These are phyloP conservation scores for Mercenaria mercenaria DNA, from an alignment of 1,140 invertebrate genomes.

Conservation along the genomic window DNA sequence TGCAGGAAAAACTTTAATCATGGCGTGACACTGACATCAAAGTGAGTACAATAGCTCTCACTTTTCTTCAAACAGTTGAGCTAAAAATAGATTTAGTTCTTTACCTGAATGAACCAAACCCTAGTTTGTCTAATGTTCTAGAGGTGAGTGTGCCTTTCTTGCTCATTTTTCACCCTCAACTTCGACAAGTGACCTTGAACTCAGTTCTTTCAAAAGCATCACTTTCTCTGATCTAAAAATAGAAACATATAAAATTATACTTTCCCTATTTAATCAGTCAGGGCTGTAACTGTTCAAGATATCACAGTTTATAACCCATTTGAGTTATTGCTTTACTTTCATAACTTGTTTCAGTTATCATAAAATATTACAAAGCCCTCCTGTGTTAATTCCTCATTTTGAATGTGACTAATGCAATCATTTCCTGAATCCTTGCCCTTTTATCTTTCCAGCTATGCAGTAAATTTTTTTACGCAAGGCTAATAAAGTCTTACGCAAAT, in stretches of 20 bases:
- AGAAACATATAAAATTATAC: too few species aligned
- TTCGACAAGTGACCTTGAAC: background rate
- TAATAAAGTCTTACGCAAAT: too few species aligned
- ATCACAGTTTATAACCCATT: too few species aligned
- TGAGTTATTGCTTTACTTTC: too few species aligned
- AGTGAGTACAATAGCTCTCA: background rate
- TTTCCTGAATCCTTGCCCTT: too few species aligned
- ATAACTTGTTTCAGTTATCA: too few species aligned
- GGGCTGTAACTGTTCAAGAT: background rate
- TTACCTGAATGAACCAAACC: slow-evolving; percentile 11
- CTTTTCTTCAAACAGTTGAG: background rate
- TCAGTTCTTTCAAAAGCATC: background rate
- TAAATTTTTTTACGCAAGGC: too few species aligned
- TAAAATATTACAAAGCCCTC: too few species aligned
- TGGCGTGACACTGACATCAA: background rate
- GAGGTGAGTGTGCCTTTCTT: background rate
- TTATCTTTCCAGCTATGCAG: too few species aligned
- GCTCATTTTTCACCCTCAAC: slow-evolving; percentile 3
- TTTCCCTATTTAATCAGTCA: background rate
- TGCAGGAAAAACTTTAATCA: too few species aligned
- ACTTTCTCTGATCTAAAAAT: background rate
- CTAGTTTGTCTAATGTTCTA: background rate
- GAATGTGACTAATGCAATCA: too few species aligned
- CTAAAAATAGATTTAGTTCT: background rate
- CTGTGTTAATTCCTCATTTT: too few species aligned